phyloP scores from a whole-genome alignment of 2,888 invertebrate genomes.

The Volucella inanis region DNA sequence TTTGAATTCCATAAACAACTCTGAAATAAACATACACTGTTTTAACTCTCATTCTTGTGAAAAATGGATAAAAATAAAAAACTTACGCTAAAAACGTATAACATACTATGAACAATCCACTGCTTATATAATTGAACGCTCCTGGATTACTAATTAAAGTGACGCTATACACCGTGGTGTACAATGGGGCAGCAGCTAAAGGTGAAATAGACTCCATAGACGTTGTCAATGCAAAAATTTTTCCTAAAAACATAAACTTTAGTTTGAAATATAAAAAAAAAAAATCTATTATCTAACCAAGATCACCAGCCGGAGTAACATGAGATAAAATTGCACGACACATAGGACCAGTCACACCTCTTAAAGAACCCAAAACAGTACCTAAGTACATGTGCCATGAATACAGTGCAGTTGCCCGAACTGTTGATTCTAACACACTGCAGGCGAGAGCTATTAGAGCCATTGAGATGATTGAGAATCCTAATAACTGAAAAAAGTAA shows the following conservation, averaged over 20 bases:
- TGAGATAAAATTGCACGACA: conserved; percentile 82
- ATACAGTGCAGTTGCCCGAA: conserved; percentile 80
- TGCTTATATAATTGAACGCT: conserved; percentile 85
- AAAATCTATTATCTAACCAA: conserved; percentile 80
- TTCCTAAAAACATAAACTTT: conserved; percentile 81
- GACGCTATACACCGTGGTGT: conserved; percentile 86
- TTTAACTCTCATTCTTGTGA: not conserved
- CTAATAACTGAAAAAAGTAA: conserved; percentile 76
- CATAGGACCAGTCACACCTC: conserved; percentile 82
- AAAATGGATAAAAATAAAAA: not conserved
- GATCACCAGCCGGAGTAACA: conserved; percentile 80
- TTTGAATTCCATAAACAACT: conserved; percentile 81
- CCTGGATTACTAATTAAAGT: conserved; percentile 84
- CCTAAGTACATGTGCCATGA: conserved; percentile 82
- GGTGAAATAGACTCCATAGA: conserved; percentile 87
- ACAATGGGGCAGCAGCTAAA: conserved; percentile 86
- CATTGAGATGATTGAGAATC: conserved; percentile 80
- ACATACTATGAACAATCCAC: conserved; percentile 83
- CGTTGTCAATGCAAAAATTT: conserved; percentile 88
- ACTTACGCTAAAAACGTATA: conserved; percentile 85
- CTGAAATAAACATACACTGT: conserved; percentile 75
- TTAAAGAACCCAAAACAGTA: conserved; percentile 79
- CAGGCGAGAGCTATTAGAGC: conserved; percentile 80
- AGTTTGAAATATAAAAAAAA: not conserved
- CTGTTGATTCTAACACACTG: conserved; percentile 80